Percentiles rank a stretch among this genome's conserved stretches.
phyloP scores from a whole-genome alignment of 2,888 invertebrate genomes.

The Cheilosia vernalis region DNA sequence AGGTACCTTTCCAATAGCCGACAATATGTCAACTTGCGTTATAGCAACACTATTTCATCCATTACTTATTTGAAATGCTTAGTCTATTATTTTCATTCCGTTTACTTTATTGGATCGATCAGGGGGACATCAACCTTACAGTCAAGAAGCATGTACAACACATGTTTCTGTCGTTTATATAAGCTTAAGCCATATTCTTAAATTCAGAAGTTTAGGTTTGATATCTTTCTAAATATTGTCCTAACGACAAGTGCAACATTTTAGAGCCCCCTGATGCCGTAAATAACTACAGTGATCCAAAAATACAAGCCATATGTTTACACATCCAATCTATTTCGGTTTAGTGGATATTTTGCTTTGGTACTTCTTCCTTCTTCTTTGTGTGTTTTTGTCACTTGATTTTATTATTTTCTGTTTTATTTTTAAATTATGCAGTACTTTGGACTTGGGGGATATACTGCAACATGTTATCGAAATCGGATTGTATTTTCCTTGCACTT shows the following conservation, averaged over 20 bases:
- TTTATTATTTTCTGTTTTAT: constrained; percentile 27
- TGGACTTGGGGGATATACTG: neutral
- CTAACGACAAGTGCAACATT: constrained; percentile 25
- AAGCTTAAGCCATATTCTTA: no score
- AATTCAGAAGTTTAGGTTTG: no score
- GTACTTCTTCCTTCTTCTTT: neutral
- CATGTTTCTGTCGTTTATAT: no score
- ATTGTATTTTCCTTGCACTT: constrained; percentile 17
- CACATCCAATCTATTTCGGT: constrained; percentile 62
- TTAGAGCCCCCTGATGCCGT: neutral
- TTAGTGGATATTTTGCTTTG: constrained; percentile 26
- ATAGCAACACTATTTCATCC: no score
- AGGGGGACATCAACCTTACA: no score
- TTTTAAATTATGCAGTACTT: constrained; percentile 15
- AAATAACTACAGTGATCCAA: constrained; percentile 39
- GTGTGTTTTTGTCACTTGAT: constrained; percentile 11
- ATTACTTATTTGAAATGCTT: no score
- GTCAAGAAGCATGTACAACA: no score
- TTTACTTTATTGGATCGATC: no score
- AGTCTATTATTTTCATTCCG: no score
- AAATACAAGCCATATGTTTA: constrained; percentile 42
- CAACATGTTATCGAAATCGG: constrained; percentile 25
- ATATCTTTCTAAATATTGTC: neutral
- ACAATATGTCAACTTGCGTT: no score
- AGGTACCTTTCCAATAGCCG: no score